phyloP scores from a whole-genome alignment of 2,113 vertebrate species.

The Cyphomyrus discorhynchus region DNA sequence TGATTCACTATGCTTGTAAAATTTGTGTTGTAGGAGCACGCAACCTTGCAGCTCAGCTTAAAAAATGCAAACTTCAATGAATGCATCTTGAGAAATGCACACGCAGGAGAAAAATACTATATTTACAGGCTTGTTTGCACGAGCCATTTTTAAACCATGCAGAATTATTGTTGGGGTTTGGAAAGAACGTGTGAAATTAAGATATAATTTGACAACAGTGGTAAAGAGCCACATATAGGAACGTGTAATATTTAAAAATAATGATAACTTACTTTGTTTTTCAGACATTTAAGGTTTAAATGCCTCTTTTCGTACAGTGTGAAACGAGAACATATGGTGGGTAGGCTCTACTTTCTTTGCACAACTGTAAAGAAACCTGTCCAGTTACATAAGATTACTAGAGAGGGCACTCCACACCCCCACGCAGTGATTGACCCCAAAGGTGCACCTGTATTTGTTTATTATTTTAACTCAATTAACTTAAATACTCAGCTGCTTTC shows the following conservation, averaged over 20 bases:
- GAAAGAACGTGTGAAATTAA: not conserved
- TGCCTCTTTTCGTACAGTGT: not conserved
- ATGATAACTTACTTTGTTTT: not conserved
- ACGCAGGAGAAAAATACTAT: not conserved
- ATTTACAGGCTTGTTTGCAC: conserved; percentile 3
- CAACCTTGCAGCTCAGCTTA: not conserved
- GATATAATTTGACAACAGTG: not conserved
- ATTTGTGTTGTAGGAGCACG: not conserved
- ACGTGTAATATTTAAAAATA: not conserved
- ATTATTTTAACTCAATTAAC: not conserved
- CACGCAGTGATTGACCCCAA: not conserved
- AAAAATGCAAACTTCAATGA: not conserved
- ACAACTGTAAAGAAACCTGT: not conserved
- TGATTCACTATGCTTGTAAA: not conserved
- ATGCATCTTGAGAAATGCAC: not conserved
- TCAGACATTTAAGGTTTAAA: not conserved
- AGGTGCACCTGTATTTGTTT: not conserved
- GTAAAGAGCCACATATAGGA: not conserved
- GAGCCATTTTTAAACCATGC: conserved; percentile 9
- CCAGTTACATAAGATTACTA: not conserved
- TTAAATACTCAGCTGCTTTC: not conserved
- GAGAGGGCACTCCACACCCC: not conserved
- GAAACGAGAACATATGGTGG: not conserved
- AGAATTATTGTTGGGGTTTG: not conserved
- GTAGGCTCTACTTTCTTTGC: not conserved